These are phyloP conservation scores for Calliopum simillimum DNA, from an alignment of 2,888 invertebrate species.

Conservation along the genomic window DNA sequence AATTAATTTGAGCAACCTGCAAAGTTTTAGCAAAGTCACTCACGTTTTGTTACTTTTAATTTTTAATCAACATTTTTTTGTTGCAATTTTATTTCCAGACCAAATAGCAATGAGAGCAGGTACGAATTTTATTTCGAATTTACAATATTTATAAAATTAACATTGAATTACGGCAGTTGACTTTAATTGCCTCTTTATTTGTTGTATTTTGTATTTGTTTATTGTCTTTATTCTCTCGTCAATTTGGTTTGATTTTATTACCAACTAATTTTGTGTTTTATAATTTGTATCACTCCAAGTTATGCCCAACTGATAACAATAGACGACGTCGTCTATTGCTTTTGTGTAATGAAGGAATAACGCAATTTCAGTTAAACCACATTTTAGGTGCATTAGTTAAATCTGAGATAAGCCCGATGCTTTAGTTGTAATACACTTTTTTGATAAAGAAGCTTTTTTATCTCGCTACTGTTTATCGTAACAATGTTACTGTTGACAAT, in stretches of 20 bases:
- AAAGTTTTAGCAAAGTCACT: not conserved
- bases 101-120: not conserved
- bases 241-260: not conserved
- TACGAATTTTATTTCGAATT: not conserved
- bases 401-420: not conserved
- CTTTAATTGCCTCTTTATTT: no score
- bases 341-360: no score
- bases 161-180: not conserved
- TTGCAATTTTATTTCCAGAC: not conserved
- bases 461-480: no score
- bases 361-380: not conserved
- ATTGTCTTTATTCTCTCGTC: no score
- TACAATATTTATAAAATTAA: not conserved
- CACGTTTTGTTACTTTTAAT: not conserved
- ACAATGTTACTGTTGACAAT: no score
- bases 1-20: slow-evolving; percentile 1
- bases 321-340: not conserved
- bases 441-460: not conserved
- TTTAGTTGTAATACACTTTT: not conserved
- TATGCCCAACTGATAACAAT: no score
- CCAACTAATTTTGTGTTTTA: not conserved
- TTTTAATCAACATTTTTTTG: no score
- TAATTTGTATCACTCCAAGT: not conserved
- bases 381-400: not conserved
- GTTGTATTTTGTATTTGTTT: no score